These are phyloP conservation scores for Sardina pilchardus DNA, from an alignment of 2,113 vertebrate genomes.

Conservation along the genomic window DNA sequence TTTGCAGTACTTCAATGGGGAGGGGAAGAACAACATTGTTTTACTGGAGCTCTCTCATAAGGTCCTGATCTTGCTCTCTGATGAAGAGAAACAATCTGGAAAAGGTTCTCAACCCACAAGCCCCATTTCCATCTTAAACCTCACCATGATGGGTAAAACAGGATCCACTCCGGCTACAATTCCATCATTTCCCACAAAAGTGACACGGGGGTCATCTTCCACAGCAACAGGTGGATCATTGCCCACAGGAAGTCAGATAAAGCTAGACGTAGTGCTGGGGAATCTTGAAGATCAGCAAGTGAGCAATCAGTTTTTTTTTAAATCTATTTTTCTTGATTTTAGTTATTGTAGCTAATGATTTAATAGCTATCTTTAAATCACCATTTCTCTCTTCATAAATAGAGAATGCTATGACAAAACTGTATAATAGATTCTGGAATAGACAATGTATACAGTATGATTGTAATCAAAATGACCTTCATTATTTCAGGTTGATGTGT, in stretches of 20 bases:
- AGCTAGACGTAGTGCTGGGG: slow-evolving; percentile 58
- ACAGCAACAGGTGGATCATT: background rate
- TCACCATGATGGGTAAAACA: background rate
- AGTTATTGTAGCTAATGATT: background rate
- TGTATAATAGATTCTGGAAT: background rate
- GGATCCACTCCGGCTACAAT: background rate
- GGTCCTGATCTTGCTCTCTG: slow-evolving; percentile 46
- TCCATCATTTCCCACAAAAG: background rate
- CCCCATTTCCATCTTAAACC: background rate
- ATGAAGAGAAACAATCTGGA: background rate
- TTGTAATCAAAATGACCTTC: background rate
- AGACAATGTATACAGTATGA: background rate
- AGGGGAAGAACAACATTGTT: slow-evolving; percentile 44
- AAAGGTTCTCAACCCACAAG: background rate
- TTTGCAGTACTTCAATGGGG: slow-evolving; percentile 50
- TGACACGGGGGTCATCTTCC: background rate
- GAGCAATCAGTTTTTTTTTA: background rate
- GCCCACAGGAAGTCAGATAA: background rate
- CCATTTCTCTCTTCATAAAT: too few relatives aligned
- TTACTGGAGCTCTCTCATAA: slow-evolving; percentile 47
- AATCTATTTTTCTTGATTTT: background rate
- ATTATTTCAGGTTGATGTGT: slow-evolving; percentile 57
- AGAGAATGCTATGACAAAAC: background rate
- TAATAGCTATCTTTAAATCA: background rate
- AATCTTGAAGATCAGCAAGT: slow-evolving; percentile 62